These are phyloP conservation scores for Subanguina moxae DNA, from an alignment of 1,140 invertebrate species.

Conservation along the genomic window DNA sequence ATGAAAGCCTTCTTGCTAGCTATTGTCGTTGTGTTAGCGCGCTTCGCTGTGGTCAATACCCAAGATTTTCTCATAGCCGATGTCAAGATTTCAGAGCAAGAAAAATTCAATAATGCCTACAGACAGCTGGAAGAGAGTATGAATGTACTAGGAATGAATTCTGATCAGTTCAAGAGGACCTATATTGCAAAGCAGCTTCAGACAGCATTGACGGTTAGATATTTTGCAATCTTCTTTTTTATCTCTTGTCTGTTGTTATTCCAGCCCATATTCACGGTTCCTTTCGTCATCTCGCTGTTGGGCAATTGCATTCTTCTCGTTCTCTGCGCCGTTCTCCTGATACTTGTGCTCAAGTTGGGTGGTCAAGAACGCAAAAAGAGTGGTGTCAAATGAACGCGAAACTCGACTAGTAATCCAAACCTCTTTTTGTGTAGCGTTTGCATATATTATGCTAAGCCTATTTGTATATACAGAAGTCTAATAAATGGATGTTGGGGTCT, in stretches of 20 bases:
- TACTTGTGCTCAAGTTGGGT: not conserved
- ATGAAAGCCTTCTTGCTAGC: no score
- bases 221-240: not conserved
- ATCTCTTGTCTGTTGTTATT: not conserved
- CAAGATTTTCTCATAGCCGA: constrained; percentile 1
- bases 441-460: no score
- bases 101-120: not conserved
- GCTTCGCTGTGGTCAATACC: not conserved
- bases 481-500: no score
- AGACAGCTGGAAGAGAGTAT: constrained; percentile 6
- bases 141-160: not conserved
- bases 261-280: not conserved
- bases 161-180: not conserved
- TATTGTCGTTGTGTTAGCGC: not conserved
- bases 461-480: no score
- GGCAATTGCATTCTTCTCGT: not conserved
- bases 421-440: no score
- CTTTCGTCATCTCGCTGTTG: not conserved
- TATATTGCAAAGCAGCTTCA: not conserved
- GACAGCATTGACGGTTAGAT: no score
- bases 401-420: not conserved
- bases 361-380: not conserved
- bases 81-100: not conserved
- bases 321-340: not conserved
- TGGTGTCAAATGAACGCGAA: not conserved